Percentiles rank a stretch among this genome's conserved stretches.
Evolutionary conservation across 2,888 invertebrate genomes (phyloP).

Genomic region (Dysmachus trigonus): DNA sequence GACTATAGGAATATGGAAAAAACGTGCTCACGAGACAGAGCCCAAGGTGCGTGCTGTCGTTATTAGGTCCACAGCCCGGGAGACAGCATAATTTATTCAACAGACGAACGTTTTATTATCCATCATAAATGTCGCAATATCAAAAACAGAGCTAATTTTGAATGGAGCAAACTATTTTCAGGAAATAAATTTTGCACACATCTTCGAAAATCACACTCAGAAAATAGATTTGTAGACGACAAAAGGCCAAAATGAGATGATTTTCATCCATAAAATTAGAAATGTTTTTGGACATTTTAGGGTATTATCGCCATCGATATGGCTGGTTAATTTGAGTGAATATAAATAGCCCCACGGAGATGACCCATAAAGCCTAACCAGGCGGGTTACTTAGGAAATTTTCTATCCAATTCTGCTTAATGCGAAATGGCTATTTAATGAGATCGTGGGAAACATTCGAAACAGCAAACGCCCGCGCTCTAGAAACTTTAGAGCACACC

Average conservation of each 20-base stretch:
- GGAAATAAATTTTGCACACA: not conserved
- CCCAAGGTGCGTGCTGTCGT: not conserved
- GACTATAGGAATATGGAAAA: not conserved
- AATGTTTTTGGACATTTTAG: not conserved
- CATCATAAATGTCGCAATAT: constrained; percentile 16
- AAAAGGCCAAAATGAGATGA: not conserved
- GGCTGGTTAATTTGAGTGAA: not conserved
- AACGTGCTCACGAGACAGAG: not conserved
- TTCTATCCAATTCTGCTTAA: not conserved
- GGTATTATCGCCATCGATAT: not conserved
- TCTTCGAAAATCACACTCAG: not conserved
- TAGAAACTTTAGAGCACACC: not conserved
- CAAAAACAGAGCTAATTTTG: not conserved
- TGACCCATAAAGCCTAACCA: not conserved
- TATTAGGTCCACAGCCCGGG: not conserved
- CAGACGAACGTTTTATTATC: not conserved
- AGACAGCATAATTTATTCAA: not conserved
- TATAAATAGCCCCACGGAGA: not conserved
- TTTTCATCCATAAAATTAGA: not conserved
- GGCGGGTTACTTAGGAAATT: not conserved
- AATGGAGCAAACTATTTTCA: not conserved
- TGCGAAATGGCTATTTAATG: not conserved
- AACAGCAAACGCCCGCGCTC: constrained; percentile 18
- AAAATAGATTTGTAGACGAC: not conserved
- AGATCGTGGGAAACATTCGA: constrained; percentile 17